Conservation (phyloP, 2,888 invertebrate genomes). For the Alsophila aescularia region DNA sequence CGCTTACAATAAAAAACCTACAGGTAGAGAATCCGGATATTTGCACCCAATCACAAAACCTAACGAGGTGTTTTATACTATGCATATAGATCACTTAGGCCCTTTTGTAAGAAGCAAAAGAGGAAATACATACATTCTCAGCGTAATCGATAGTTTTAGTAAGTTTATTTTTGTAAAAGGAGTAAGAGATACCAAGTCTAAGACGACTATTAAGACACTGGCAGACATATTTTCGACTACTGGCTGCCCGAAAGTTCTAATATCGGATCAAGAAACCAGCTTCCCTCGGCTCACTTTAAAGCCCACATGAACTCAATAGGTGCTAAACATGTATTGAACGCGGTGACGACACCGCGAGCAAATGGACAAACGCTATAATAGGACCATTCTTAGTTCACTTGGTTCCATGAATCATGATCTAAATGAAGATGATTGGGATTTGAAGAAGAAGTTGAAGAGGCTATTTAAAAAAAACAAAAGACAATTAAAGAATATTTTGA, state of each 20-base stretch:
- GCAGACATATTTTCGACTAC: constrained; percentile 3
- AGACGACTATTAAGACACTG: constrained; percentile 2
- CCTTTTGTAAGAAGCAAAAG: constrained; percentile 13
- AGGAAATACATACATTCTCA: constrained; percentile 8
- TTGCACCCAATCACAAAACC: constrained; percentile 16
- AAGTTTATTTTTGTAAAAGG: constrained; percentile 9
- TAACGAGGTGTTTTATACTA: neutral
- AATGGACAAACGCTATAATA: constrained; percentile 18
- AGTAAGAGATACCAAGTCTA: constrained; percentile 5
- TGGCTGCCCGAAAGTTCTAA: constrained; percentile 5
- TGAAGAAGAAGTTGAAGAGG: neutral
- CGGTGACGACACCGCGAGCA: constrained; percentile 12
- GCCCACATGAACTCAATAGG: neutral
- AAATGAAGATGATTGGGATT: constrained; percentile 9
- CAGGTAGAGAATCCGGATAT: neutral
- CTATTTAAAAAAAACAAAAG: neutral
- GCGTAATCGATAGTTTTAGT: constrained; percentile 9
- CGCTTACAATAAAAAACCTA: constrained; percentile 1
- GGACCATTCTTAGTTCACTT: constrained; percentile 8
- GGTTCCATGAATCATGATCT: neutral
- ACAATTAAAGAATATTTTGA: neutral
- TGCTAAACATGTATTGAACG: constrained; percentile 12
- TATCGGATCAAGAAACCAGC: constrained; percentile 13
- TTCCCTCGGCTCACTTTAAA: neutral
- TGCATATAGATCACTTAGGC: constrained; percentile 16